These are phyloP conservation scores for Eucidaris tribuloides DNA, from an alignment of 35 echinoderm and acorn worm species.

Conservation along the genomic window DNA sequence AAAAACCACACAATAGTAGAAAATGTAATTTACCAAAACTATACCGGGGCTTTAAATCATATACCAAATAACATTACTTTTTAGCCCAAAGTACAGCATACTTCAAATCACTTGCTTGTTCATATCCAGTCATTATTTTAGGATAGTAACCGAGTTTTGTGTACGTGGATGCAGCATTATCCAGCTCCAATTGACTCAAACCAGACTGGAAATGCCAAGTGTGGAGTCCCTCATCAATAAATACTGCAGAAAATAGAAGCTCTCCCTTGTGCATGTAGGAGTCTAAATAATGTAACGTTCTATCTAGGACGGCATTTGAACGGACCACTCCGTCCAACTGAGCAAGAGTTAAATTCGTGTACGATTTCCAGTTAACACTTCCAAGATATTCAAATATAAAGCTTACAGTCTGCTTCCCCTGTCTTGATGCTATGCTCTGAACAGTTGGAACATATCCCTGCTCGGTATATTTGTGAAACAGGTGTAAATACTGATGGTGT, in stretches of 20 bases:
- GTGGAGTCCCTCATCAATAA: constrained; percentile 23
- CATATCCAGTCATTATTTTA: constrained; percentile 60
- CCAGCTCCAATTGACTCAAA: constrained; percentile 28
- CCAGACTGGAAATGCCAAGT: constrained; percentile 60
- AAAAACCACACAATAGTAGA: too few relatives aligned
- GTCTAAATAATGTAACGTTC: constrained; percentile 60
- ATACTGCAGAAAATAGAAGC: constrained; percentile 79
- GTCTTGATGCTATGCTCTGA: constrained; percentile 47
- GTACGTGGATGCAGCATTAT: background rate
- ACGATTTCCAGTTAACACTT: constrained; percentile 72
- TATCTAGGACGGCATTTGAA: constrained; percentile 53
- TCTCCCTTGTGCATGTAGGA: constrained; percentile 48
- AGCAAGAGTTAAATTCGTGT: constrained; percentile 41
- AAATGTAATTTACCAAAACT: too few relatives aligned
- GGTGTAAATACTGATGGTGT: background rate
- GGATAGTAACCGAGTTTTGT: constrained; percentile 29
- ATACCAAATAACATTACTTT: constrained; percentile 19
- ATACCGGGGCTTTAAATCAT: too few relatives aligned
- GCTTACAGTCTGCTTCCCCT: constrained; percentile 46
- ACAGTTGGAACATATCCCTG: constrained; percentile 15
- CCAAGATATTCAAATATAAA: constrained; percentile 56
- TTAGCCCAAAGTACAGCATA: constrained; percentile 63
- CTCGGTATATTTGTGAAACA: background rate
- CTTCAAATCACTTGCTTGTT: constrained; percentile 24
- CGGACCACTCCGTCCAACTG: constrained; percentile 48